Evolutionary conservation across 2,797 vertebrate species (phyloP).

Genomic region (Hippopotamyrus pictus): DNA sequence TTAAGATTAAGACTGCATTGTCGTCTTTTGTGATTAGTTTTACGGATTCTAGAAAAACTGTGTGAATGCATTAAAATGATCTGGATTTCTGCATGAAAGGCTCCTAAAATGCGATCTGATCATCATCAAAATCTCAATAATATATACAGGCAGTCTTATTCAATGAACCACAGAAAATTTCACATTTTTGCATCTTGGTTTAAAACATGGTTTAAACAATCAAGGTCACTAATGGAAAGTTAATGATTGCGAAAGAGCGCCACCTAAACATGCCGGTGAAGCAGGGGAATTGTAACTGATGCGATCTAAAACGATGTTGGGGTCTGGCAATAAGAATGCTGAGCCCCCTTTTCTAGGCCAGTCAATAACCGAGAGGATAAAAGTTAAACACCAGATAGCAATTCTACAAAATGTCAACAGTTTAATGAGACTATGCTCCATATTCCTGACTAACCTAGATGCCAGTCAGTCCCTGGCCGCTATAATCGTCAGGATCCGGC

Average conservation of each 20-base stretch:
- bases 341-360: not conserved
- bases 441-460: constrained; percentile 8
- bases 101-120: not conserved
- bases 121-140: not conserved
- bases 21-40: not conserved
- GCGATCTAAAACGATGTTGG: not conserved
- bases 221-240: not conserved
- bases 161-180: not conserved
- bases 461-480: not conserved
- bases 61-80: not conserved
- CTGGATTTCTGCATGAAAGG: not conserved
- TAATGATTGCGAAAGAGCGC: not conserved
- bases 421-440: not conserved
- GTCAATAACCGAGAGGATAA: not conserved
- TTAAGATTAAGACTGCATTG: not conserved
- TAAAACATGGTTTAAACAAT: not conserved
- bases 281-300: not conserved
- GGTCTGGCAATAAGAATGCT: not conserved
- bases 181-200: not conserved
- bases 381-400: constrained; percentile 2
- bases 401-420: not conserved
- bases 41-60: not conserved
- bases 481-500: not conserved
- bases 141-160: not conserved
- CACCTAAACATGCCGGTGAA: not conserved